Evolutionary conservation across 2,888 invertebrate species (phyloP).

Genomic region (Tenodera sinensis): DNA sequence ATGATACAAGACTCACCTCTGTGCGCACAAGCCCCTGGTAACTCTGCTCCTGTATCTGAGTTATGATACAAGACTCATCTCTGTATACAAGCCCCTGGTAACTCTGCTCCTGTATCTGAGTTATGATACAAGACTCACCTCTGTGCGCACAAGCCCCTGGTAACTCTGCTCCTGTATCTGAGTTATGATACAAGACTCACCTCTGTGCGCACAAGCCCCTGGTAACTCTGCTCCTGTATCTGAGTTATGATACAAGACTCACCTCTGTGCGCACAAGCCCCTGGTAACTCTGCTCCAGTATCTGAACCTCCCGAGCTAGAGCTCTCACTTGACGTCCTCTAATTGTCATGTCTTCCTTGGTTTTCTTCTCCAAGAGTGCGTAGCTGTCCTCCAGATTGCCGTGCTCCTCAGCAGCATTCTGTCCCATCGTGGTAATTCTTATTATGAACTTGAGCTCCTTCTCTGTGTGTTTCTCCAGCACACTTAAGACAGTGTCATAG

Average conservation of each 20-base stretch:
- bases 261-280: conserved; percentile 46
- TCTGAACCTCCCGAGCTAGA: conserved; percentile 46
- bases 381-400: conserved; percentile 61
- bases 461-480: conserved; percentile 55
- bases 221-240: too few species aligned
- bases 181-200: too few species aligned
- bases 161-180: too few species aligned
- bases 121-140: too few species aligned
- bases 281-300: conserved; percentile 46
- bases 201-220: too few species aligned
- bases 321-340: conserved; percentile 54
- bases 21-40: too few species aligned
- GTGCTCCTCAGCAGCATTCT: conserved; percentile 62
- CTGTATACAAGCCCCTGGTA: too few species aligned
- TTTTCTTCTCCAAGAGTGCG: conserved; percentile 54
- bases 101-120: too few species aligned
- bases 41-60: too few species aligned
- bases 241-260: neutral
- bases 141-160: too few species aligned
- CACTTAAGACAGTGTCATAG: conserved; percentile 59
- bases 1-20: too few species aligned
- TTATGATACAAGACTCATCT: too few species aligned
- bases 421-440: conserved; percentile 62
- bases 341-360: conserved; percentile 61
- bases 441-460: conserved; percentile 60